A percentile compares a stretch with the other conserved stretches of the same genome.
These are phyloP conservation scores for Lepilemur ruficaudatus DNA, from an alignment of 2,797 vertebrate genomes.

Conservation along the genomic window DNA sequence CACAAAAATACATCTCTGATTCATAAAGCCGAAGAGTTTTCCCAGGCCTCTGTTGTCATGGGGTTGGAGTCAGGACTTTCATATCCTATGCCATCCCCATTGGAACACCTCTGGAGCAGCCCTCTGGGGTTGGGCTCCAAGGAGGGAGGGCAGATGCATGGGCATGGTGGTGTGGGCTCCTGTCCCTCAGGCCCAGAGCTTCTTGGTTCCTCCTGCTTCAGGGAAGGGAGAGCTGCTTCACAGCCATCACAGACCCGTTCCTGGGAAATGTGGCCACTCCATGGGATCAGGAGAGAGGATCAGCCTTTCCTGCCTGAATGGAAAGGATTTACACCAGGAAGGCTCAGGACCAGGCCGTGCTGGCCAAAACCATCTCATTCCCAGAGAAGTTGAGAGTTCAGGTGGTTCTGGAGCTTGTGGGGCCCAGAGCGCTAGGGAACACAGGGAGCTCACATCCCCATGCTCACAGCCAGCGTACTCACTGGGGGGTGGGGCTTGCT, in stretches of 20 bases:
- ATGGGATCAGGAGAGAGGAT: background rate
- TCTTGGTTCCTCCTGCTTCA: background rate
- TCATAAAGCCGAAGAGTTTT: background rate
- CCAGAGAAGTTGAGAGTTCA: background rate
- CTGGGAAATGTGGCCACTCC: background rate
- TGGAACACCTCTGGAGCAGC: background rate
- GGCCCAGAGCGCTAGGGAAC: background rate
- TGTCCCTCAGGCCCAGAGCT: background rate
- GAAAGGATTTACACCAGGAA: background rate
- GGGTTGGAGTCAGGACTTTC: background rate
- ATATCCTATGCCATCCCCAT: background rate
- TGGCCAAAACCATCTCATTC: background rate
- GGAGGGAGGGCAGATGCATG: background rate
- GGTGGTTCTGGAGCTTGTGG: background rate
- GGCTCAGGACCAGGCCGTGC: background rate
- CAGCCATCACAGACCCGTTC: background rate
- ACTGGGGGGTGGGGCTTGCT: background rate
- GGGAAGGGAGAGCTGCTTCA: background rate
- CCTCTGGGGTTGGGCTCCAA: background rate
- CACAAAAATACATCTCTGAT: background rate
- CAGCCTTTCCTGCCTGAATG: background rate
- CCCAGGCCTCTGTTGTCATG: background rate
- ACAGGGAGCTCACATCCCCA: background rate
- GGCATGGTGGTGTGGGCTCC: background rate
- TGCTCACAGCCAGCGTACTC: background rate